A percentile compares a stretch with the other conserved stretches of the same genome.
phyloP scores from a whole-genome alignment of 2,797 vertebrate genomes.

The Spondyliosoma cantharus region DNA sequence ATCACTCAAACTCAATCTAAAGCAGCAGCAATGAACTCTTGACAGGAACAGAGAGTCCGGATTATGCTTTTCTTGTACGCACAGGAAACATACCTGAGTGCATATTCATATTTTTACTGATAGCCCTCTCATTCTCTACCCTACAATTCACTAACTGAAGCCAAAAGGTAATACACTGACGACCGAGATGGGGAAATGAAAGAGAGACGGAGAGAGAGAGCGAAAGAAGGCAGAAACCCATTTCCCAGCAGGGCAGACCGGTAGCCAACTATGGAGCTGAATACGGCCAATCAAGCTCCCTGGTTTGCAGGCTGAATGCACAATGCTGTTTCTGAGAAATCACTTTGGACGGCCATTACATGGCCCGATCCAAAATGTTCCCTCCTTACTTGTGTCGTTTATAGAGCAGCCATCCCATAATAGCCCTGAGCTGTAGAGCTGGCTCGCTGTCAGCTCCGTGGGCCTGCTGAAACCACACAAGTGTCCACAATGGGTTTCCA shows the following conservation, averaged over 20 bases:
- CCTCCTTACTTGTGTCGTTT: constrained; percentile 25
- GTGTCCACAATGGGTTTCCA: neutral
- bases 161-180: constrained; percentile 21
- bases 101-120: constrained; percentile 6
- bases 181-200: constrained; percentile 15
- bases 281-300: constrained; percentile 43
- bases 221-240: constrained; percentile 32
- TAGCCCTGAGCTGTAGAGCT: constrained; percentile 16
- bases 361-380: constrained; percentile 37
- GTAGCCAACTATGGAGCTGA: constrained; percentile 47
- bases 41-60: neutral
- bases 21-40: neutral
- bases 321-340: constrained; percentile 60
- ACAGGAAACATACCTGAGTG: neutral
- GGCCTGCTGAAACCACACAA: neutral
- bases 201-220: neutral
- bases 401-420: constrained; percentile 44
- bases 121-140: constrained; percentile 11
- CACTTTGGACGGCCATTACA: constrained; percentile 67
- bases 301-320: constrained; percentile 54
- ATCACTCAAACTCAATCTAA: neutral
- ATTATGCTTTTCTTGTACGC: neutral
- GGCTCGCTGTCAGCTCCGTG: neutral
- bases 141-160: constrained; percentile 12
- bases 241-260: constrained; percentile 56